A percentile compares a stretch with the other conserved stretches of the same genome.
Conservation (phyloP, 2,797 vertebrate species). For the Poecilia velifera region DNA sequence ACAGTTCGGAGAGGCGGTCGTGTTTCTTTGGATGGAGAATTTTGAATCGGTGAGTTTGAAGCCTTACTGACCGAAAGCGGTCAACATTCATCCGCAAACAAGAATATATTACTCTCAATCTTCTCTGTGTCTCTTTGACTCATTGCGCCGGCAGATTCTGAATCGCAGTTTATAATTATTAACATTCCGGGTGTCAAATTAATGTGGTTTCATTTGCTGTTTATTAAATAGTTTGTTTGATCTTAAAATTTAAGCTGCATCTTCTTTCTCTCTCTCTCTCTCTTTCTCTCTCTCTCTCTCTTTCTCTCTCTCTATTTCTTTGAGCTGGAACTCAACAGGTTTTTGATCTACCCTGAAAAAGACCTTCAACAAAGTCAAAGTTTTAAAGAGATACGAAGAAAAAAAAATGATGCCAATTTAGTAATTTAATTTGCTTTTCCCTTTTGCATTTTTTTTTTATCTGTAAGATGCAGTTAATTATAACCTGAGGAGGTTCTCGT, state of each 20-base stretch:
- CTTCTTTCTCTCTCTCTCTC: not conserved
- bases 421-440: slow-evolving; percentile 4
- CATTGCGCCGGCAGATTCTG: not conserved
- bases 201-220: not conserved
- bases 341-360: slow-evolving; percentile 14
- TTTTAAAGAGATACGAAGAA: not conserved
- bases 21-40: slow-evolving; percentile 64
- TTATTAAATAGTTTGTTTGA: not conserved
- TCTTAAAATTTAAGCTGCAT: not conserved
- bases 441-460: not conserved
- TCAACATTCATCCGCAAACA: not conserved
- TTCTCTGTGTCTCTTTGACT: slow-evolving; percentile 9
- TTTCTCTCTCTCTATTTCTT: not conserved
- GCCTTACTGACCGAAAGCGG: not conserved
- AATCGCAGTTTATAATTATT: not conserved
- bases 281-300: not conserved
- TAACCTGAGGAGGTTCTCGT: slow-evolving; percentile 15
- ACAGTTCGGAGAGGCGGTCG: slow-evolving; percentile 43
- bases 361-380: not conserved
- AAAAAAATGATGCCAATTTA: not conserved
- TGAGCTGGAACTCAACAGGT: slow-evolving; percentile 75
- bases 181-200: not conserved
- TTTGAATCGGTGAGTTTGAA: slow-evolving; percentile 67
- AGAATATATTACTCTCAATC: slow-evolving; percentile 7
- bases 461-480: slow-evolving; percentile 20